Base-by-base conservation (phyloP, 2,797 vertebrate species). In the Paedocypris micromegethes region DNA sequence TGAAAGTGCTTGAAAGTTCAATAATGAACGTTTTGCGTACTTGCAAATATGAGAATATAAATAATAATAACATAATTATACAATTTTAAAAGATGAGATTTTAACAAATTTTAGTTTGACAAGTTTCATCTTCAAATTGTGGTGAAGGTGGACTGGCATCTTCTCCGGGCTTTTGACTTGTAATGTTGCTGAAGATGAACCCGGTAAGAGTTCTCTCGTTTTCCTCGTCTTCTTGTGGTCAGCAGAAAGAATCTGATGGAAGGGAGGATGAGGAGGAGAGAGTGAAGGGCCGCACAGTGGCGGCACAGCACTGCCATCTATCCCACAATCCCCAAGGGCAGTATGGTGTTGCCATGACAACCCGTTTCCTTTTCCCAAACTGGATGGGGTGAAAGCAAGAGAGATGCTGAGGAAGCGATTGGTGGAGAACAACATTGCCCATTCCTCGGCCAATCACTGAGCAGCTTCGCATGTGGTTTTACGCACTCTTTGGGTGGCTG, bases 311-410 rank as follows among this genome's bases (percentile, higher is more conserved):
- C 73, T 64, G 72, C 66, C 57, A 74, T 79, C 75, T 78, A 77
- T 83, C 80, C 79, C 79, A 81, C 75, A 79, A 77, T 81, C 78
- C 75, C 78, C 58, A 61, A 70, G 76, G 75, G 77, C 77, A 78
- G 74, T 77, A 74, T 75, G 80, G 75, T 79, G 81, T 83, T 83
- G 79, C 80, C 64, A 83, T 81, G 81, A 77, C 81, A 51, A 83
- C 81, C 43, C 38, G 66, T 75, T 81, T 78, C 75, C 78, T 75
- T 66, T 76, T 73, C 77, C 73, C 71, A 77, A 80, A 78, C 72
- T 77, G 72, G 77, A 81, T 70, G 42, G 71, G 80, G 72, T 69
- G 72, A 70, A 75, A 49, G 61, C 46, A 67, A 69, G 60, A 55
- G 52, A 69, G 68, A 60, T 53, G 59, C 66, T 70, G 66, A 72